Evolutionary conservation across 2,113 vertebrate genomes (phyloP).

Genomic region (human (Homo sapiens)): DNA sequence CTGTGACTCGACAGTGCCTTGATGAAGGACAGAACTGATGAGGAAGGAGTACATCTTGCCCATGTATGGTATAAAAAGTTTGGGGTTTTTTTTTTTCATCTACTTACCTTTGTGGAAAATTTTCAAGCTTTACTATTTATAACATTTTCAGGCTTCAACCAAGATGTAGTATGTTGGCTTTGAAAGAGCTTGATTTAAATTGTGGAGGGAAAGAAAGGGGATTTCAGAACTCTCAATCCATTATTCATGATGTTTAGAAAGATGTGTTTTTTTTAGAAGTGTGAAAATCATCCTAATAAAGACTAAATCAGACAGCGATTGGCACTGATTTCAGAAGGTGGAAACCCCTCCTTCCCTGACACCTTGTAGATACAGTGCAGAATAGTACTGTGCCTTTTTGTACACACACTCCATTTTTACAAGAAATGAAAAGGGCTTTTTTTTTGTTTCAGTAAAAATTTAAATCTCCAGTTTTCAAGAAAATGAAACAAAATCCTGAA

Average conservation of each 20-base stretch:
- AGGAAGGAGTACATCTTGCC: neutral
- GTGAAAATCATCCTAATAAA: neutral
- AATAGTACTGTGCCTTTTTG: neutral
- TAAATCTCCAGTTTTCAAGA: neutral
- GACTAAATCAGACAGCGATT: neutral
- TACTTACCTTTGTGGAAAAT: slow-evolving; percentile 50
- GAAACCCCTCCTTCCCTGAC: neutral
- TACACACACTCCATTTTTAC: neutral
- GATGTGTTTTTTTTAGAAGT: slow-evolving; percentile 17
- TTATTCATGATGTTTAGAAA: slow-evolving; percentile 72
- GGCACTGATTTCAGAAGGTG: neutral
- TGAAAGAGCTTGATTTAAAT: slow-evolving; percentile 75
- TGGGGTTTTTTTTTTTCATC: neutral
- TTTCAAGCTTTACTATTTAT: slow-evolving; percentile 57
- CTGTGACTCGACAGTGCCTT: neutral
- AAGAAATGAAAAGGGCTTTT: neutral
- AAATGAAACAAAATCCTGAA: slow-evolving; percentile 29
- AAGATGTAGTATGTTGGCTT: slow-evolving; percentile 57
- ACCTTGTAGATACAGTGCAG: neutral
- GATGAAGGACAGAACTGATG: neutral
- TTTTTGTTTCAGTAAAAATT: slow-evolving; percentile 10
- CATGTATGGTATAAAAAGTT: neutral
- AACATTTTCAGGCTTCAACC: slow-evolving; percentile 49
- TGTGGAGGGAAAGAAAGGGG: slow-evolving; percentile 17
- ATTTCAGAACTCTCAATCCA: slow-evolving; percentile 61